Base-by-base conservation (phyloP, 1,140 invertebrate species). In the Lordiphosa mommai region DNA sequence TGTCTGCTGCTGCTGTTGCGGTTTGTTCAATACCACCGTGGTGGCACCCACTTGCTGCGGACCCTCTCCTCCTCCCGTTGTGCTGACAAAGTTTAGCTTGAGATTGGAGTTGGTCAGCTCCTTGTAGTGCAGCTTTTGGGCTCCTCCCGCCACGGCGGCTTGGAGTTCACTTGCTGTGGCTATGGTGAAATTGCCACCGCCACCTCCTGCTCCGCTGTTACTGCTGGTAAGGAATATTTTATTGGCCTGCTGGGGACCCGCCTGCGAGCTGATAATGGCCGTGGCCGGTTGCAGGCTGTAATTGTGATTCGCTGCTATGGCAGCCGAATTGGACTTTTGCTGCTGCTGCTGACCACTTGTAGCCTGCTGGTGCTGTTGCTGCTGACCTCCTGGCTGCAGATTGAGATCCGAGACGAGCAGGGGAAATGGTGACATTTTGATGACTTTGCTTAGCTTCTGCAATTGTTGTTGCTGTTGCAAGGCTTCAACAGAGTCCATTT, bases 151-250 rank as follows among this genome's bases (percentile, higher is more conserved):
- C 13, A 59, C 68, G 1, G 85, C 85, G 7, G 79, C 72, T 30
- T 85, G 80, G 33, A 84, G 50, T 27, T 88, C 79, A 8, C 74
- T 70, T 12, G 79, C 68, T 13, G 80, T 86, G n/a, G 87, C 79
- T 6, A 88, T 88, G 41, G 86, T 88, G 12, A 72, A 87, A 46
- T 85, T 88, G 23, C 73, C 76, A 3, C 53, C 33, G 4, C 53
- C 58, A 23, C 65, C 76, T 0, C 66, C 55, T 9, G 70, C 71
- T 10, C 63, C 56, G 46, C 73, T 86, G 34, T 77, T 86, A 61
- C 72, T 86, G 65, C 72, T 86, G 33, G 86, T 88, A 1, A 88
- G 55, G 47, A 85, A 87, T 38, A 88, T 86, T 61, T 88, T 88
- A 61, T 88, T 88, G 38, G 72, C 77, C 41, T 73, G 70, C 46